phyloP scores from a whole-genome alignment of 2,113 vertebrate species.

The Nestor notabilis region DNA sequence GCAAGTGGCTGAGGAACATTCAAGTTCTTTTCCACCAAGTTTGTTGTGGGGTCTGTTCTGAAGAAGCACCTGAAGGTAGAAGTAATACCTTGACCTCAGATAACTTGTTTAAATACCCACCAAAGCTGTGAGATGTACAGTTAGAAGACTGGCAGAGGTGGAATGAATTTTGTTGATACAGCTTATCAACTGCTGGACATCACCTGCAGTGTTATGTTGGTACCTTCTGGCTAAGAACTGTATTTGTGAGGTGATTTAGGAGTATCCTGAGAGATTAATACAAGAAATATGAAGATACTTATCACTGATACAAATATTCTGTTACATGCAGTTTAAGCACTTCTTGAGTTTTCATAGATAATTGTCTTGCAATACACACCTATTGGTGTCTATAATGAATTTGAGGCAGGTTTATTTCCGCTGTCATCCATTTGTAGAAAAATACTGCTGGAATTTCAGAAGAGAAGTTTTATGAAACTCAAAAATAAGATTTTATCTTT shows the following conservation, averaged over 20 bases:
- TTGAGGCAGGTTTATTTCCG: background rate
- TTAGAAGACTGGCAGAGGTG: background rate
- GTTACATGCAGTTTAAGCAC: background rate
- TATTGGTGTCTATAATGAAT: background rate
- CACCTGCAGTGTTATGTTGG: background rate
- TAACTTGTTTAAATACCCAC: background rate
- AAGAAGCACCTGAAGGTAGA: background rate
- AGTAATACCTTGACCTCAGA: background rate
- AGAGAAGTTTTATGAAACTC: background rate
- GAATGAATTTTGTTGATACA: background rate
- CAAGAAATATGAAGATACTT: background rate
- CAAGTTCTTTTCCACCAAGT: background rate
- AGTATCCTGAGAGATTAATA: background rate
- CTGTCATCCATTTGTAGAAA: background rate
- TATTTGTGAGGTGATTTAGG: background rate
- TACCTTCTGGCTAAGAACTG: background rate
- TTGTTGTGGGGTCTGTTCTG: background rate
- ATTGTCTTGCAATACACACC: background rate
- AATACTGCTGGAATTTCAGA: background rate
- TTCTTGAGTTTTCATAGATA: background rate
- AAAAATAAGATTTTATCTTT: background rate
- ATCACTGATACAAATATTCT: background rate
- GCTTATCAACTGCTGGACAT: background rate
- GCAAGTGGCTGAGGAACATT: background rate
- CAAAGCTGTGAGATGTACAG: background rate